A percentile compares a stretch with the other conserved stretches of the same genome.
Conservation (phyloP, 2,113 vertebrate genomes). For the Rhea americana region DNA sequence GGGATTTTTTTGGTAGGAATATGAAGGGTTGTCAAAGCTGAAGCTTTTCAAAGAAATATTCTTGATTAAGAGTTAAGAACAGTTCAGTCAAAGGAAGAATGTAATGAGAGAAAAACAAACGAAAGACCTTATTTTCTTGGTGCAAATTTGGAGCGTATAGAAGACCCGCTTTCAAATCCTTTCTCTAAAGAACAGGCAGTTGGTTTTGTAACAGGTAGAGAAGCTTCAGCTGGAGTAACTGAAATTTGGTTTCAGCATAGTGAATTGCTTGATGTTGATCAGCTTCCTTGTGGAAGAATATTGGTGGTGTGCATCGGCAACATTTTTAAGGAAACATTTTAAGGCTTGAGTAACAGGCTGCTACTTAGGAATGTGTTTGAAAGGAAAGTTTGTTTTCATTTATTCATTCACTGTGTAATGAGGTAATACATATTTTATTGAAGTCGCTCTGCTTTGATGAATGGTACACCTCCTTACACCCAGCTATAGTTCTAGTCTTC, state of each 20-base stretch:
- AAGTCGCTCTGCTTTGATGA: not conserved
- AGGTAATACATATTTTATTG: not conserved
- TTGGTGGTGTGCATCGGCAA: not conserved
- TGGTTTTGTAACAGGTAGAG: not conserved
- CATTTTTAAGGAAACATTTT: not conserved
- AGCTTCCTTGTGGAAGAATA: not conserved
- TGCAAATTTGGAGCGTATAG: not conserved
- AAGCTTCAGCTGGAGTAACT: not conserved
- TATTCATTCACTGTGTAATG: not conserved
- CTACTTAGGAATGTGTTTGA: not conserved
- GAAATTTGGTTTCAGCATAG: not conserved
- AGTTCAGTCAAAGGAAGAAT: not conserved
- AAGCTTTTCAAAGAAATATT: not conserved
- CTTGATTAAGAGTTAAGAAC: not conserved
- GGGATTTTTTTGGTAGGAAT: not conserved
- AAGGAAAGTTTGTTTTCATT: not conserved
- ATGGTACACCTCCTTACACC: not conserved
- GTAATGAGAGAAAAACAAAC: conserved; percentile 10
- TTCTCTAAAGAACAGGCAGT: not conserved
- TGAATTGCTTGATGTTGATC: not conserved
- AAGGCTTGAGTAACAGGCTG: not conserved
- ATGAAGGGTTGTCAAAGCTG: not conserved
- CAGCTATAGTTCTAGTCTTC: not conserved
- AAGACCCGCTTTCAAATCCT: not conserved
- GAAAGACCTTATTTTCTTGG: not conserved